A percentile compares a stretch with the other conserved stretches of the same genome.
Conservation (phyloP, 2,888 invertebrate species). For the Pammene fasciana region DNA sequence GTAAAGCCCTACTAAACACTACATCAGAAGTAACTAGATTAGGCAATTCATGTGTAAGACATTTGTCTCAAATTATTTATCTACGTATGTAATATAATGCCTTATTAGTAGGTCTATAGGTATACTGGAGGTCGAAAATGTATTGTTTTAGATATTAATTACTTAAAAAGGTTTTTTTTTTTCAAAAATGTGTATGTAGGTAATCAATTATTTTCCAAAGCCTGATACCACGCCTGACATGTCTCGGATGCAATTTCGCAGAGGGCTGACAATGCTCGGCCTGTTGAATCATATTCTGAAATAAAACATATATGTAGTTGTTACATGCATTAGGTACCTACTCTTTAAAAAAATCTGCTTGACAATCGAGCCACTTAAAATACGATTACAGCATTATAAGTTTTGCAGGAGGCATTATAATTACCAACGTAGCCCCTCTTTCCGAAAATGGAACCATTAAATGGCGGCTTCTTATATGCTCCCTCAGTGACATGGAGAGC, state of each 20-base stretch:
- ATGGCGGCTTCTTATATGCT: slow-evolving; percentile 92
- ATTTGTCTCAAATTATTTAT: too few relatives aligned
- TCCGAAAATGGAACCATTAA: slow-evolving; percentile 96
- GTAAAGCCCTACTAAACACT: not conserved
- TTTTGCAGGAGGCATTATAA: slow-evolving; percentile 37
- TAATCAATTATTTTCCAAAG: slow-evolving; percentile 64
- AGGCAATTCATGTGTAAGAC: not conserved
- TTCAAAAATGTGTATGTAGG: too few relatives aligned
- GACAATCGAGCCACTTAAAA: too few relatives aligned
- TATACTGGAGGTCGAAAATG: too few relatives aligned
- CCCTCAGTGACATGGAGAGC: slow-evolving; percentile 81
- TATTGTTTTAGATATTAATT: too few relatives aligned
- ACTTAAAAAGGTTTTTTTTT: too few relatives aligned
- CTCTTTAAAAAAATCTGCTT: too few relatives aligned
- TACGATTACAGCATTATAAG: too few relatives aligned
- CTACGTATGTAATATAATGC: too few relatives aligned
- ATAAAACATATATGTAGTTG: slow-evolving; percentile 1
- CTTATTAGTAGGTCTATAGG: too few relatives aligned
- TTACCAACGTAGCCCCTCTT: slow-evolving; percentile 86
- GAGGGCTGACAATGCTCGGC: slow-evolving; percentile 88
- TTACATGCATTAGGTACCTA: too few relatives aligned
- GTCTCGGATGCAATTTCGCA: slow-evolving; percentile 93
- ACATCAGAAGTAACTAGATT: slow-evolving; percentile 1
- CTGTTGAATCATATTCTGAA: slow-evolving; percentile 88
- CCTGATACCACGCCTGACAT: slow-evolving; percentile 90